A percentile compares a stretch with the other conserved stretches of the same genome.
phyloP scores from a whole-genome alignment of 2,888 invertebrate genomes.

The Steinernema carpocapsae region DNA sequence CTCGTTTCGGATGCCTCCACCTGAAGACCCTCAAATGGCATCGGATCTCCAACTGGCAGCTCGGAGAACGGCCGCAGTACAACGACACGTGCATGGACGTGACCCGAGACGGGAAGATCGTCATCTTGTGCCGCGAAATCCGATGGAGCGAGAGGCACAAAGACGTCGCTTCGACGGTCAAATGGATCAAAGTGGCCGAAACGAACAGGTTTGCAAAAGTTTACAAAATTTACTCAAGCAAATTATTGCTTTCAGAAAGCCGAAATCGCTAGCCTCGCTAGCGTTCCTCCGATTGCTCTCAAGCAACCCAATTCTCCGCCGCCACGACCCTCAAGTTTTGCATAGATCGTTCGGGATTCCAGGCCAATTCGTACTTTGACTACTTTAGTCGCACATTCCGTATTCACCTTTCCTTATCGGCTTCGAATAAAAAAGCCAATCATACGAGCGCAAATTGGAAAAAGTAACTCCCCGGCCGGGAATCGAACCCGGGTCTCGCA shows the following conservation, averaged over 20 bases:
- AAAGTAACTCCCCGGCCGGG: conserved; percentile 31
- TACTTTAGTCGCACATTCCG: neutral
- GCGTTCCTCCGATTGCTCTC: neutral
- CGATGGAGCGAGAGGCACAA: neutral
- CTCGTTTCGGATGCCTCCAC: neutral
- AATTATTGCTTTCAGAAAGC: neutral
- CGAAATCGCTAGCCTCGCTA: neutral
- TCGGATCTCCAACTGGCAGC: neutral
- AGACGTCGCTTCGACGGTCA: neutral
- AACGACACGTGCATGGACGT: conserved; percentile 11
- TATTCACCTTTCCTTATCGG: too few relatives aligned
- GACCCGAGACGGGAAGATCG: neutral
- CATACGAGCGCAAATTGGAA: neutral
- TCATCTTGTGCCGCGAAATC: neutral
- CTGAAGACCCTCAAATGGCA: conserved; percentile 3
- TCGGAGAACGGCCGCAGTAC: neutral
- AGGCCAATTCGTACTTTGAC: neutral
- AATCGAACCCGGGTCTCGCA: conserved; percentile 30
- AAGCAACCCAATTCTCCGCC: neutral
- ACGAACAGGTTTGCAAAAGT: neutral
- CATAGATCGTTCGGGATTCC: neutral
- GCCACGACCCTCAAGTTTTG: neutral
- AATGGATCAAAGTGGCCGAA: conserved; percentile 15
- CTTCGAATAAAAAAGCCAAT: neutral
- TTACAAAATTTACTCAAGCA: too few relatives aligned